Percentiles rank a stretch among this genome's conserved stretches.
These are phyloP conservation scores for Quiscalus mexicanus DNA, from an alignment of 2,113 vertebrate species.

Conservation along the genomic window DNA sequence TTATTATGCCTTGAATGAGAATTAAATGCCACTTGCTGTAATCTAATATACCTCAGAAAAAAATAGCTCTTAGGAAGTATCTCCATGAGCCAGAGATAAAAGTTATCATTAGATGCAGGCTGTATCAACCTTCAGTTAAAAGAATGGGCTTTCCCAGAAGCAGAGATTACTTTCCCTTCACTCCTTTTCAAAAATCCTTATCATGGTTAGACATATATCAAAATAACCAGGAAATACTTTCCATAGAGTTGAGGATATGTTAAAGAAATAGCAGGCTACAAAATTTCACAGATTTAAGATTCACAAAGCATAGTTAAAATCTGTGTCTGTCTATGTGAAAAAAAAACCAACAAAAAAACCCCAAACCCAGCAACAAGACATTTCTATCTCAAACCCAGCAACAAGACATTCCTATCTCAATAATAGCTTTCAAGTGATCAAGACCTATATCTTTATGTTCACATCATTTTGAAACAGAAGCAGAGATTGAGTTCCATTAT, in stretches of 20 bases:
- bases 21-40: slow-evolving; percentile 31
- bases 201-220: not conserved
- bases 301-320: not conserved
- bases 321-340: not conserved
- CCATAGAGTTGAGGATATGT: not conserved
- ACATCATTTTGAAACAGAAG: not conserved
- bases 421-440: not conserved
- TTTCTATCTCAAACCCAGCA: not conserved
- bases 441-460: not conserved
- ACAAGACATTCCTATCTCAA: not conserved
- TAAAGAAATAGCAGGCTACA: not conserved
- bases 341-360: not conserved
- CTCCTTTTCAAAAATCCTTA: not conserved
- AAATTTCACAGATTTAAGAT: not conserved
- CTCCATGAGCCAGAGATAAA: not conserved
- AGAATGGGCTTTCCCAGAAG: slow-evolving; percentile 16
- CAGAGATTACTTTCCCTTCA: not conserved
- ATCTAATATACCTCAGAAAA: not conserved
- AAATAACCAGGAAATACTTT: not conserved
- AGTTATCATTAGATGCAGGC: not conserved
- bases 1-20: slow-evolving; percentile 15
- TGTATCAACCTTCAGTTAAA: not conserved
- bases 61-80: not conserved
- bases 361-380: not conserved
- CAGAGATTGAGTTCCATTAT: not conserved